Base-by-base conservation (phyloP, 35 echinoderm and acorn worm genomes). In the Chiridota heheva region DNA sequence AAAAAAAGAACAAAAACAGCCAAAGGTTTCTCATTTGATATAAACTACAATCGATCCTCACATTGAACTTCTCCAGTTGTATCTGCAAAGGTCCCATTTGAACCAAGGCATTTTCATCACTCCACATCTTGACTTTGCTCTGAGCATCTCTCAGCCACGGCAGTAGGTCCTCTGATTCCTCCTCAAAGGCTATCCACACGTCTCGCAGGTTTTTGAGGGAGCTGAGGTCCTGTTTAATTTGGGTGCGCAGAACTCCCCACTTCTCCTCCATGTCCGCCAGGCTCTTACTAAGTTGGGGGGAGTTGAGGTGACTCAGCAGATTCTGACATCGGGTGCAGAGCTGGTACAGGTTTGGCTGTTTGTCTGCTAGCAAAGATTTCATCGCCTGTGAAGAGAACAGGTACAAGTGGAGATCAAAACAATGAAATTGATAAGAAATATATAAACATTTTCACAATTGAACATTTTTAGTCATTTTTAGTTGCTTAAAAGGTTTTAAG, bases 31-130 rank as follows among this genome's bases (percentile, higher is more conserved):
- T n/a, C n/a, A n/a, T n/a, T n/a, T n/a, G n/a, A n/a, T n/a, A n/a
- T n/a, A n/a, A n/a, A n/a, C n/a, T n/a, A n/a, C n/a, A n/a, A n/a
- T n/a, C n/a, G n/a, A n/a, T 58, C 46, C 91, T 89, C 72, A 95
- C 92, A 75, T 77, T 84, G 48, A 90, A 96, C 65, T 96, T 81
- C 7, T 96, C 92, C 28, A 90, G 55, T 36, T 85, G 87, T 12
- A 80, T 40, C 28, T 82, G 63, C 36, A 96, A 83, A 2, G 92
- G 76, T 75, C 77, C 85, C 42, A 31, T 74, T 57, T 88, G 57
- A 40, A 67, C 64, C 13, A 48, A 61, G n/a, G 77, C 49, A 16
- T 93, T 77, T 30, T 62, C 38, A 37, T 81, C 67, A 38, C 60
- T 88, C 81, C 89, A 98, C 15, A 67, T 43, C 36, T 31, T 45